Percentiles rank a stretch among this genome's conserved stretches.
Evolutionary conservation across 2,113 vertebrate species (phyloP).

Genomic region (Melanotaenia duboulayi): DNA sequence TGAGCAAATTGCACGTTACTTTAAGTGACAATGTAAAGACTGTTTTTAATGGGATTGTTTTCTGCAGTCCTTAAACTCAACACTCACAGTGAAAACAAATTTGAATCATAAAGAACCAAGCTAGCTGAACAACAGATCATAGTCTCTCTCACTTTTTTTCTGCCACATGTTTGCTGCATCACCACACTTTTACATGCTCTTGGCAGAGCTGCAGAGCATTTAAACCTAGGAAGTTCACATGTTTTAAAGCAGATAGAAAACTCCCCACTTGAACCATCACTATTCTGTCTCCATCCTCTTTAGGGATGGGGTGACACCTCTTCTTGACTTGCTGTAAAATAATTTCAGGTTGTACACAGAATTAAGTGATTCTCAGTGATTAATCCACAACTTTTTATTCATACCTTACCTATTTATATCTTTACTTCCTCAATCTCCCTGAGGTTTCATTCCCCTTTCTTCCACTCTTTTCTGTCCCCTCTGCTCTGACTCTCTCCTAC

Average conservation of each 20-base stretch:
- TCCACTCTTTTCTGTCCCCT: conserved; percentile 27
- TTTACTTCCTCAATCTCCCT: conserved; percentile 1
- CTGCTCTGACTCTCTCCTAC: conserved; percentile 39
- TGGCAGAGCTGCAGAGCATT: neutral
- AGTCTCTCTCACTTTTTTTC: neutral
- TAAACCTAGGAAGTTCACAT: neutral
- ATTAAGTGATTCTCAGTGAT: conserved; percentile 17
- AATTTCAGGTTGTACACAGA: conserved; percentile 10
- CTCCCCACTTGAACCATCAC: neutral
- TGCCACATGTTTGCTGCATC: neutral
- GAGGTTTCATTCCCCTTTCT: conserved; percentile 18
- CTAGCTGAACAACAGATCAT: neutral
- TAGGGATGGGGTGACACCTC: neutral
- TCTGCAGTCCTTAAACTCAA: neutral
- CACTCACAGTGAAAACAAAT: conserved; percentile 10
- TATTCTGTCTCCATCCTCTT: conserved; percentile 4
- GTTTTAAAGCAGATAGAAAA: neutral
- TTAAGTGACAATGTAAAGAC: conserved; percentile 8
- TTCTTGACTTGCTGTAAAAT: conserved; percentile 10
- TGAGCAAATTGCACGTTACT: neutral
- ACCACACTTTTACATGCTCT: neutral
- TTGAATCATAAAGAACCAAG: conserved; percentile 2
- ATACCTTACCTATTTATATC: conserved; percentile 31
- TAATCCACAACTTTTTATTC: conserved; percentile 18
- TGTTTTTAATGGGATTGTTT: conserved; percentile 18